Evolutionary conservation across 2,797 vertebrate genomes (phyloP).

Genomic region (Chrysocyon brachyurus): DNA sequence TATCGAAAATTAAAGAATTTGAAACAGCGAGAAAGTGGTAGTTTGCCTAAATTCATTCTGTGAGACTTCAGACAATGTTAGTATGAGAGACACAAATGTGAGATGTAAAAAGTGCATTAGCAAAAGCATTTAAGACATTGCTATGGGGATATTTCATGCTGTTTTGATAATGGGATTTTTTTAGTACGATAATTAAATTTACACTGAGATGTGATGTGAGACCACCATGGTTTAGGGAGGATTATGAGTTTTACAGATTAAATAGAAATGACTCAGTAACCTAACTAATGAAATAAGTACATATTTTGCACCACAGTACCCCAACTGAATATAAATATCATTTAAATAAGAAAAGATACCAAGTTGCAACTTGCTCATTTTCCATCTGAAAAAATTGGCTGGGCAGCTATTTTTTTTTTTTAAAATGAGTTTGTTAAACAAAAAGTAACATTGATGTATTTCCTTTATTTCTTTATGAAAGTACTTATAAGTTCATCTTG

Average conservation of each 20-base stretch:
- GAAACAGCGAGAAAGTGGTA: not conserved
- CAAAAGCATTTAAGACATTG: conserved; percentile 46
- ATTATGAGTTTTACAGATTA: conserved; percentile 66
- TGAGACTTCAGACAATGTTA: not conserved
- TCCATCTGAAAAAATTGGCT: conserved; percentile 38
- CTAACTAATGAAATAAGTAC: conserved; percentile 64
- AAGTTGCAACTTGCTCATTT: conserved; percentile 57
- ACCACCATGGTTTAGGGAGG: not conserved
- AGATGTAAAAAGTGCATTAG: conserved; percentile 7
- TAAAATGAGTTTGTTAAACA: not conserved
- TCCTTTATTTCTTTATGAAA: conserved; percentile 31
- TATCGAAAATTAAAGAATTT: not conserved
- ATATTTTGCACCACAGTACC: conserved; percentile 38
- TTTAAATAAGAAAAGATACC: conserved; percentile 47
- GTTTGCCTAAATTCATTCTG: conserved; percentile 1
- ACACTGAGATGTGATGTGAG: not conserved
- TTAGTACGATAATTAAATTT: conserved; percentile 71
- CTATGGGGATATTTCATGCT: conserved; percentile 45
- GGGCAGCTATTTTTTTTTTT: not conserved
- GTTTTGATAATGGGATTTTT: conserved; percentile 73
- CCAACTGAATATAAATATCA: conserved; percentile 41
- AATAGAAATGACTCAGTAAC: conserved; percentile 49
- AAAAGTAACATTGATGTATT: not conserved
- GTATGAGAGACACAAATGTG: not conserved
- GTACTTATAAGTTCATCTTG: conserved; percentile 12